phyloP scores from a whole-genome alignment of 37 sponge, comb jelly and placozoan genomes.

The Eunapius fragilis region DNA sequence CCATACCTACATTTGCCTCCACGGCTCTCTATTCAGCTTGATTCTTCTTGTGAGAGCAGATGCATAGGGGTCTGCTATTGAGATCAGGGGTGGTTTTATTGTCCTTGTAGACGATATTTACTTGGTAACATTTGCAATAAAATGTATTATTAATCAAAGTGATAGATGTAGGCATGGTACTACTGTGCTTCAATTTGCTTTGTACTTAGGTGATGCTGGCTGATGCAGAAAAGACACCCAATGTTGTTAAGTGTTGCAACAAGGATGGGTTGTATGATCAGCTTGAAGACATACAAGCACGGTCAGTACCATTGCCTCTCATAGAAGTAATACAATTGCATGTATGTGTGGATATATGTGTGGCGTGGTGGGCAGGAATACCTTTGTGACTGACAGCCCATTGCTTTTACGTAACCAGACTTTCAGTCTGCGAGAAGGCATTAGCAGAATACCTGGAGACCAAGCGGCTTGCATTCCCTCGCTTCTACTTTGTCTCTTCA shows the following conservation, averaged over 20 bases:
- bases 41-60: no score
- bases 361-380: background rate
- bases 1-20: no score
- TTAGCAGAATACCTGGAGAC: slow-evolving; percentile 99
- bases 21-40: no score
- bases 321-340: background rate
- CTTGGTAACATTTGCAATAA: no score
- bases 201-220: slow-evolving; percentile 63
- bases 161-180: no score
- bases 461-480: slow-evolving; percentile 98
- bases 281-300: slow-evolving; percentile 89
- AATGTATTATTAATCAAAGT: no score
- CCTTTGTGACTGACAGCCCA: background rate
- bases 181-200: background rate
- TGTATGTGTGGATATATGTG: background rate
- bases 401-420: slow-evolving; percentile 3
- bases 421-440: slow-evolving; percentile 97
- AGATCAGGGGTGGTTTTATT: no score
- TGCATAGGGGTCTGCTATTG: no score
- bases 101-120: no score
- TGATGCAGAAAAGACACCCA: slow-evolving; percentile 92
- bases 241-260: slow-evolving; percentile 95
- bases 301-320: slow-evolving; percentile 21
- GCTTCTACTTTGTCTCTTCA: slow-evolving; percentile 99
- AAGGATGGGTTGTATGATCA: slow-evolving; percentile 81